Conservation (phyloP, 92 coral and sea anemone species). For the Zoanthus sansibaricus region DNA sequence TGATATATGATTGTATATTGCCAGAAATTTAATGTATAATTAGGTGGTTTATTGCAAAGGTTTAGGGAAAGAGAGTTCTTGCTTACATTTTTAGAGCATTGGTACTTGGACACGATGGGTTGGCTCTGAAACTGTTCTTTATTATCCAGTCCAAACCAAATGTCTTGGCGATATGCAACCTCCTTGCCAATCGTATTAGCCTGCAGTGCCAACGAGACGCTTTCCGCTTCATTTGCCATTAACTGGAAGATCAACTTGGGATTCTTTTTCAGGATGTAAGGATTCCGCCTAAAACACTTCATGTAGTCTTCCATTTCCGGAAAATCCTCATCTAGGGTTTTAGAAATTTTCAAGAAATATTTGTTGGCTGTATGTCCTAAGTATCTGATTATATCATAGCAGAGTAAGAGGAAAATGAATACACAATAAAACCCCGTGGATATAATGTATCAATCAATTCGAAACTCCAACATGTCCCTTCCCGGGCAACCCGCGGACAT, state of each 20-base stretch:
- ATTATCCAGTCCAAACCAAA: slow-evolving; percentile 57
- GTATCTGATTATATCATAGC: too few species aligned
- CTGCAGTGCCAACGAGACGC: slow-evolving; percentile 44
- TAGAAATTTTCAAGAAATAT: not conserved
- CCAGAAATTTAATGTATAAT: too few species aligned
- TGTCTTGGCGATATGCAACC: slow-evolving; percentile 43
- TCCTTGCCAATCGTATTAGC: slow-evolving; percentile 40
- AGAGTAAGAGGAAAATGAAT: too few species aligned
- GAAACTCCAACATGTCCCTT: too few species aligned
- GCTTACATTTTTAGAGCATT: slow-evolving; percentile 51
- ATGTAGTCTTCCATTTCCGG: slow-evolving; percentile 60
- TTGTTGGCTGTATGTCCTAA: not conserved
- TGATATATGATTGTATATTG: too few species aligned
- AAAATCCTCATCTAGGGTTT: not conserved
- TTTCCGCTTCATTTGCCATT: slow-evolving; percentile 66
- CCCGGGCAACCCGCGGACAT: too few species aligned
- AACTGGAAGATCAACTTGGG: slow-evolving; percentile 66
- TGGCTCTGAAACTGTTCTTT: slow-evolving; percentile 49
- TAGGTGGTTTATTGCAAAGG: too few species aligned
- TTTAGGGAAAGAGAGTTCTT: too few species aligned
- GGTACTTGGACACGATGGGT: slow-evolving; percentile 49
- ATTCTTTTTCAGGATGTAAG: slow-evolving; percentile 47
- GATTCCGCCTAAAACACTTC: slow-evolving; percentile 62
- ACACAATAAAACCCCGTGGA: too few species aligned
- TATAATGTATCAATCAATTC: too few species aligned